Evolutionary conservation across 2,797 vertebrate species (phyloP).

Genomic region (Phalanger gymnotis): DNA sequence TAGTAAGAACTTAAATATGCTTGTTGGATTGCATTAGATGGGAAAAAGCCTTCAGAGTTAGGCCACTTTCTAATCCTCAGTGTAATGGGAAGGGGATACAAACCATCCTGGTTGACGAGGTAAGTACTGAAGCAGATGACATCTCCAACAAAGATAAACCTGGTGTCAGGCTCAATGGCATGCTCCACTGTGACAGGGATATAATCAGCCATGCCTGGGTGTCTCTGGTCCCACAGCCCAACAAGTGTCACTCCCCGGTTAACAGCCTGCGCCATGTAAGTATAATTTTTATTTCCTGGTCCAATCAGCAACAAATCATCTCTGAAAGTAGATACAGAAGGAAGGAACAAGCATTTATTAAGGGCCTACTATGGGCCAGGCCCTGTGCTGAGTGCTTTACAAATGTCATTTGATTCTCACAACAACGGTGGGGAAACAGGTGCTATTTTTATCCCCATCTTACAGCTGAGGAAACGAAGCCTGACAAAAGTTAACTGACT

Average conservation of each 20-base stretch:
- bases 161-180: constrained; percentile 80
- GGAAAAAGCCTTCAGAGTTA: not conserved
- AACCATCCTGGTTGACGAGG: constrained; percentile 81
- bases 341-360: not conserved
- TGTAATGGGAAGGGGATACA: not conserved
- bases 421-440: not conserved
- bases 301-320: constrained; percentile 84
- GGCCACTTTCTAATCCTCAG: constrained; percentile 17
- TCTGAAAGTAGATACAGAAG: constrained; percentile 71
- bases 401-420: not conserved
- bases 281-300: constrained; percentile 80
- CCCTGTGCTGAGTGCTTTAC: not conserved
- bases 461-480: not conserved
- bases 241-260: constrained; percentile 83
- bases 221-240: constrained; percentile 80
- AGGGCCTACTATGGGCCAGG: not conserved
- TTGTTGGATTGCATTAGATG: not conserved
- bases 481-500: not conserved
- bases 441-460: not conserved
- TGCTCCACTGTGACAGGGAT: constrained; percentile 82
- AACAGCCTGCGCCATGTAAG: constrained; percentile 81
- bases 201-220: constrained; percentile 84
- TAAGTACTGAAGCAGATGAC: constrained; percentile 84
- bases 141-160: constrained; percentile 78
- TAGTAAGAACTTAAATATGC: not conserved